Conservation (phyloP, 2,797 vertebrate species). For the Margarornis squamiger region DNA sequence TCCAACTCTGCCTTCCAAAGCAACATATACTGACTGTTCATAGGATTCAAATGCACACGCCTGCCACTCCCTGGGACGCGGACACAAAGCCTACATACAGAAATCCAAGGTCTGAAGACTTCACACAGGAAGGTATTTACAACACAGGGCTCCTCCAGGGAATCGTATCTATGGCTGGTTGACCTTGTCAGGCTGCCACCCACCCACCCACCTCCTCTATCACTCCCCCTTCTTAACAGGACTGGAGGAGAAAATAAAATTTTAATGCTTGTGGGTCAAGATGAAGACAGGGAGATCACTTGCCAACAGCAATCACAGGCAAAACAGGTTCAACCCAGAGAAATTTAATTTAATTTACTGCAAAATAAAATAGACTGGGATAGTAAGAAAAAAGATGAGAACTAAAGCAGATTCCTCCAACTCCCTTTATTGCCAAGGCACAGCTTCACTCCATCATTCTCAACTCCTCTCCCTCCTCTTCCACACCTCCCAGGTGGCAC, state of each 20-base stretch:
- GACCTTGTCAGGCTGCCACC: not conserved
- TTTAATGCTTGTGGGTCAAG: not conserved
- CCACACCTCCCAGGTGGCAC: not conserved
- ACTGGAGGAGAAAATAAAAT: not conserved
- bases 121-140: not conserved
- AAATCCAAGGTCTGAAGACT: not conserved
- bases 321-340: not conserved
- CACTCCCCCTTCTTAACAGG: not conserved
- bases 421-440: not conserved
- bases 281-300: not conserved
- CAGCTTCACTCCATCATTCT: not conserved
- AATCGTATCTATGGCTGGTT: fast-evolving
- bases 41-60: not conserved
- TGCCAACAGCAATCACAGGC: not conserved
- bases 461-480: not conserved
- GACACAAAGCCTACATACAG: not conserved
- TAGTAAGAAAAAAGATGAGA: not conserved
- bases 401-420: not conserved
- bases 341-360: not conserved
- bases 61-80: fast-evolving
- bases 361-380: not conserved
- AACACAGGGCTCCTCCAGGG: not conserved
- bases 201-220: not conserved
- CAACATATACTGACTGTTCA: fast-evolving
- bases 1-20: not conserved